Base-by-base conservation (phyloP, 2,888 invertebrate species). In the Dicyrtomina minuta region DNA sequence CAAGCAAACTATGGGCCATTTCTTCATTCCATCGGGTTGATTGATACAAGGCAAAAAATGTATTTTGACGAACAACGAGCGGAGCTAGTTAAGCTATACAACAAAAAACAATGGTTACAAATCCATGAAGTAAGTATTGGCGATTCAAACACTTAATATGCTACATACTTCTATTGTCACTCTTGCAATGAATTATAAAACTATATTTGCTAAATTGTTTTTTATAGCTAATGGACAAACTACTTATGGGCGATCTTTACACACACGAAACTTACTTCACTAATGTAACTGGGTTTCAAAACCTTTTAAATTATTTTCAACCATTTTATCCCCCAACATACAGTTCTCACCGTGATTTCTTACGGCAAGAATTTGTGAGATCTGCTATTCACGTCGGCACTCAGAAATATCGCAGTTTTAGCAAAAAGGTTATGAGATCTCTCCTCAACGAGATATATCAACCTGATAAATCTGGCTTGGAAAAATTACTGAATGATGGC, bases 401-500 rank as follows among this genome's bases (percentile, higher is more conserved):
- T 17, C 62, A 62, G 46, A 44, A 46, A 65, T 65, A 44, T 39
- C 26, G 24, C 46, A 13, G 81, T 81, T 53, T 33, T 39, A 66
- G 24, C 15, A 13, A 39, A 26, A 58, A 53, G 17, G 58, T 56
- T 17, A 62, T 64, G 80, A 79, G 84, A 6, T 85, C 89, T 80
- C 82, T 95, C 24, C 86, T 87, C 73, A 82, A 84, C 44, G 96
- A 96, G 81, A 85, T 93, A 0, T 90, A 93, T 89, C 87, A 90
- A 79, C 89, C 90, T 0, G 88, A 92, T 10, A 89, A 91, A 6
- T 20, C 46, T 17, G n/a, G 6, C 10, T 22, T 67, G 66, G 84
- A 87, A 0, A 88, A 89, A 77, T 82, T 93, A 0, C 80, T 91
- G 0, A 64, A 76, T 26, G 53, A 66, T 1, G 71, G 87, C 76